Evolutionary conservation across 2,888 invertebrate species (phyloP).

Genomic region (Cylloceria caligata): DNA sequence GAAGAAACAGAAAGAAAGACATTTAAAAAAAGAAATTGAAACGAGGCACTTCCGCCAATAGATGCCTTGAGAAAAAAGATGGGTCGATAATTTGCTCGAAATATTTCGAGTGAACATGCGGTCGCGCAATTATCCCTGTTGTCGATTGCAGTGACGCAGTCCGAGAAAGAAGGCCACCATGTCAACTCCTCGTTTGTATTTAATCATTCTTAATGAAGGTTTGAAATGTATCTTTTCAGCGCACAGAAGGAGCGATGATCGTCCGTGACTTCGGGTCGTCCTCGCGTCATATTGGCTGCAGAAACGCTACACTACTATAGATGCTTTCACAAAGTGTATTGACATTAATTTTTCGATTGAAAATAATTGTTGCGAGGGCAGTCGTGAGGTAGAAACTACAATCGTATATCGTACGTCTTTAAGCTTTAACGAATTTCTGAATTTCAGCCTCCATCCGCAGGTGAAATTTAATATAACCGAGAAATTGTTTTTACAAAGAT

Average conservation of each 20-base stretch:
- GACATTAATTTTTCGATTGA: not conserved
- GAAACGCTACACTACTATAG: not conserved
- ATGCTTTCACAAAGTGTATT: not conserved
- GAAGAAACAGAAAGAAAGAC: not conserved
- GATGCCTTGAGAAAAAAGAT: conserved; percentile 33
- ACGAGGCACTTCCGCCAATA: not conserved
- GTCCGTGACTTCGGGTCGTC: not conserved
- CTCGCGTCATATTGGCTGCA: not conserved
- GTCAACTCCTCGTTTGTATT: conserved; percentile 52
- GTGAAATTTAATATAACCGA: conserved; percentile 21
- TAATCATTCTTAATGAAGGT: conserved; percentile 55
- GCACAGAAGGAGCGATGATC: conserved; percentile 3
- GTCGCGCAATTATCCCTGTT: conserved; percentile 8
- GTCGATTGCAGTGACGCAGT: conserved; percentile 11
- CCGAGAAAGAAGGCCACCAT: conserved; percentile 65
- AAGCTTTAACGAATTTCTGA: not conserved
- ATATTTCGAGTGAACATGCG: conserved; percentile 28
- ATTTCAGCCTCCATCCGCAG: not conserved
- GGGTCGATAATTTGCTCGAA: conserved; percentile 63
- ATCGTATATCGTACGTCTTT: not conserved
- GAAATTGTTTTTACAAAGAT: conserved; percentile 1
- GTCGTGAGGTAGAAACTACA: not conserved
- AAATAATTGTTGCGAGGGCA: too few relatives aligned
- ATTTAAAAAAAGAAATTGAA: conserved; percentile 8
- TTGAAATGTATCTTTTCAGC: conserved; percentile 21